A percentile compares a stretch with the other conserved stretches of the same genome.
These are phyloP conservation scores for Protobothrops flavoviridis DNA, from an alignment of 2,113 vertebrate genomes.

Conservation along the genomic window DNA sequence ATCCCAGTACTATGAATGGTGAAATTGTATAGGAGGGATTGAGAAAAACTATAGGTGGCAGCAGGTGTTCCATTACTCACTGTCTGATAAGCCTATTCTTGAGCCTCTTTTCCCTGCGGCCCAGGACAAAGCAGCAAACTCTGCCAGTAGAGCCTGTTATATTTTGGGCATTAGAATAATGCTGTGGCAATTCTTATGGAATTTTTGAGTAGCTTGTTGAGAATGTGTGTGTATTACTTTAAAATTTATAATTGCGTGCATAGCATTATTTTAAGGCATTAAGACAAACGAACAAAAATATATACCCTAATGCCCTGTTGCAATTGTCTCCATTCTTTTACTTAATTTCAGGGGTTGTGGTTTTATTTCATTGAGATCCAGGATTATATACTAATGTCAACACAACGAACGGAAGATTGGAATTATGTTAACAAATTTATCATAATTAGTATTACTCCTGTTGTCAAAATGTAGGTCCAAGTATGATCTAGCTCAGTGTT, in stretches of 20 bases:
- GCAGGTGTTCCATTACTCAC: conserved; percentile 60
- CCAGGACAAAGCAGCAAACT: conserved; percentile 21
- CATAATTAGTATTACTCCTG: neutral
- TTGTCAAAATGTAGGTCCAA: neutral
- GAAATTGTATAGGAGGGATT: conserved; percentile 62
- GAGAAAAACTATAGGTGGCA: conserved; percentile 55
- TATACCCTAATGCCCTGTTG: neutral
- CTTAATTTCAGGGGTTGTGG: conserved; percentile 46
- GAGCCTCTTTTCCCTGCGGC: conserved; percentile 27
- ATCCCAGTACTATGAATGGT: conserved; percentile 52
- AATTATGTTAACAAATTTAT: neutral
- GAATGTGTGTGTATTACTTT: neutral
- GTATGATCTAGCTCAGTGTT: neutral
- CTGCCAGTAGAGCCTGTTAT: conserved; percentile 21
- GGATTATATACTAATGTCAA: neutral
- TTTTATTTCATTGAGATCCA: conserved; percentile 9
- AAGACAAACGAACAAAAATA: neutral
- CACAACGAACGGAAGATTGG: neutral
- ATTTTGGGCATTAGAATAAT: conserved; percentile 41
- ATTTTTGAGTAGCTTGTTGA: conserved; percentile 26
- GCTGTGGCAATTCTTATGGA: conserved; percentile 23
- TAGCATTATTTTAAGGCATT: neutral
- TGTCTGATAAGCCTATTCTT: conserved; percentile 62
- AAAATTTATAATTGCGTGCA: neutral
- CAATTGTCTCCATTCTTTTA: conserved; percentile 29